These are phyloP conservation scores for Sparus aurata DNA, from an alignment of 2,797 vertebrate genomes.

Conservation along the genomic window DNA sequence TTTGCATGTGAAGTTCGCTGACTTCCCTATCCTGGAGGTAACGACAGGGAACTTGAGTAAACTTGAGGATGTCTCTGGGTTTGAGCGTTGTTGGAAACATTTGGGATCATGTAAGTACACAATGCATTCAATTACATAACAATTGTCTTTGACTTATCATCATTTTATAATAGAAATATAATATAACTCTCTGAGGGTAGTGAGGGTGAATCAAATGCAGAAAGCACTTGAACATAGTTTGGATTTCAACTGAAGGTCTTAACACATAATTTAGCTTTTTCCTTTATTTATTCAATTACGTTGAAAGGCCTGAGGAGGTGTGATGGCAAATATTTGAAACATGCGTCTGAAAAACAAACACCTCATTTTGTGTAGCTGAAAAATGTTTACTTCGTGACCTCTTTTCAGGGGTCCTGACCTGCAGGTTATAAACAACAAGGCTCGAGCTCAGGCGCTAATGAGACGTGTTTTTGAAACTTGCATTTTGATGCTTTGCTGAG, in stretches of 20 bases:
- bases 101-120: too few relatives aligned
- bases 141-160: background rate
- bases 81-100: too few relatives aligned
- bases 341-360: background rate
- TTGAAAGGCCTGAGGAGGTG: background rate
- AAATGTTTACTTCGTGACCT: background rate
- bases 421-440: background rate
- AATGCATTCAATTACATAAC: too few relatives aligned
- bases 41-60: too few relatives aligned
- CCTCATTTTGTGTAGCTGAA: background rate
- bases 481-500: conserved; percentile 10
- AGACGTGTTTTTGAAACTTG: background rate
- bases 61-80: too few relatives aligned
- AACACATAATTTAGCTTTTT: background rate
- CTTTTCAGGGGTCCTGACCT: background rate
- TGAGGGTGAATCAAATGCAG: background rate
- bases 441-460: background rate
- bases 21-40: too few relatives aligned
- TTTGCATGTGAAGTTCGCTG: too few relatives aligned
- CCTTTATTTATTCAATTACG: background rate
- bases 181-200: background rate
- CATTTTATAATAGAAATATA: too few relatives aligned
- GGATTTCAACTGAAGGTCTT: background rate
- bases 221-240: conserved; percentile 4
- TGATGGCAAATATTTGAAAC: background rate